Evolutionary conservation across 2,888 invertebrate species (phyloP).

Genomic region (Epinotia bilunana): DNA sequence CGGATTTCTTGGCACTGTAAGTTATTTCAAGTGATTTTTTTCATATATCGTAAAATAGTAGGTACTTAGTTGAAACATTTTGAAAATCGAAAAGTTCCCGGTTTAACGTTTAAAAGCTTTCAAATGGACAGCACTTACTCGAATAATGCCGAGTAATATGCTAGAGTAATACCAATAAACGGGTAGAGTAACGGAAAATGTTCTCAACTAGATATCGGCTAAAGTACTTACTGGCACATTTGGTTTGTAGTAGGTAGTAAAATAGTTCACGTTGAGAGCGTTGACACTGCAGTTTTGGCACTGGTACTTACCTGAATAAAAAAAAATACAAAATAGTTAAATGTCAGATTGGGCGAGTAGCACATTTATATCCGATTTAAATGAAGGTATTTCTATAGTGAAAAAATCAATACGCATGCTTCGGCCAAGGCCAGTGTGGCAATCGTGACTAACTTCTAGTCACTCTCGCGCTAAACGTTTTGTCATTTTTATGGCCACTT

Average conservation of each 20-base stretch:
- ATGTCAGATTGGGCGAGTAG: not conserved
- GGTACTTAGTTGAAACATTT: not conserved
- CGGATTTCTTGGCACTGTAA: not conserved
- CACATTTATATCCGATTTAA: too few relatives aligned
- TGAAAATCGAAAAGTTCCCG: not conserved
- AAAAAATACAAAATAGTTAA: constrained; percentile 14
- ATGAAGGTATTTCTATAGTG: too few relatives aligned
- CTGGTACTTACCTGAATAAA: constrained; percentile 53
- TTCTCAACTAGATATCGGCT: constrained; percentile 60
- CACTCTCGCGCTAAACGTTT: too few relatives aligned
- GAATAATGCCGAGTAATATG: constrained; percentile 58
- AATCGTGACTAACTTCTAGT: too few relatives aligned
- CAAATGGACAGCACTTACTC: constrained; percentile 53
- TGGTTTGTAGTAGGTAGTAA: constrained; percentile 6
- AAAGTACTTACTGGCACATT: constrained; percentile 40
- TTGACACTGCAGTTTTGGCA: not conserved
- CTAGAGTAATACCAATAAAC: constrained; percentile 60
- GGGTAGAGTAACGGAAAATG: constrained; percentile 50
- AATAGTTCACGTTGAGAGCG: not conserved
- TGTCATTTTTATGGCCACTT: too few relatives aligned
- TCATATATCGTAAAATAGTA: not conserved
- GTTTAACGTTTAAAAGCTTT: constrained; percentile 42
- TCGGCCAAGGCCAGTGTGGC: too few relatives aligned
- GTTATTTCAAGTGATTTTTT: not conserved
- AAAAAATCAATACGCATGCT: too few relatives aligned